These are phyloP conservation scores for Osmerus mordax DNA, from an alignment of 2,113 vertebrate species.

Conservation along the genomic window DNA sequence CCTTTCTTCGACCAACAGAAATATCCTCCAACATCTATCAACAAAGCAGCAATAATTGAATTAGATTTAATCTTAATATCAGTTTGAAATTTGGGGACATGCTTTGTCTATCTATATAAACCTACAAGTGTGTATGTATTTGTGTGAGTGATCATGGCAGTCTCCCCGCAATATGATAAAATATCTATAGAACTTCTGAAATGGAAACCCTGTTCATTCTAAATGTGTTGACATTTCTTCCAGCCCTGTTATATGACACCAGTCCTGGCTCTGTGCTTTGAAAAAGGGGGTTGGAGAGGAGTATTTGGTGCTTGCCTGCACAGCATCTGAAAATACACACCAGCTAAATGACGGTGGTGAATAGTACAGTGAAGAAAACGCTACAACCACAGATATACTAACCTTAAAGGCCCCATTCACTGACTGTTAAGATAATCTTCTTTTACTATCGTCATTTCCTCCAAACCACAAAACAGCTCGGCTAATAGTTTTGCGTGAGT, in stretches of 20 bases:
- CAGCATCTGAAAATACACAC: conserved; percentile 55
- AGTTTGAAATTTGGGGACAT: too few species aligned
- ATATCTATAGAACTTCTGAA: conserved; percentile 61
- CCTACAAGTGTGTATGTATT: neutral
- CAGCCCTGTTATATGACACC: conserved; percentile 64
- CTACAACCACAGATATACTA: neutral
- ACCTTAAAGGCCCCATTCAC: neutral
- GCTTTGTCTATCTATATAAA: neutral
- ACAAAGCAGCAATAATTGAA: neutral
- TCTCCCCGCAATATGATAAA: conserved; percentile 49
- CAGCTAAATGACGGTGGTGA: conserved; percentile 2
- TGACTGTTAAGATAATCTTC: too few species aligned
- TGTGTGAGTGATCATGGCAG: neutral
- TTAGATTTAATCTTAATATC: too few species aligned
- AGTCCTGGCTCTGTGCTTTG: conserved; percentile 25
- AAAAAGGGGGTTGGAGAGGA: conserved; percentile 25
- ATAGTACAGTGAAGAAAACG: neutral
- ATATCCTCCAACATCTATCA: neutral
- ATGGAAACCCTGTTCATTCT: conserved; percentile 53
- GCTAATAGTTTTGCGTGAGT: neutral
- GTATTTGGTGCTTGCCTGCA: conserved; percentile 52
- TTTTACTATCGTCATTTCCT: too few species aligned
- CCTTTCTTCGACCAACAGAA: conserved; percentile 25
- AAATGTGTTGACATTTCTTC: conserved; percentile 72
- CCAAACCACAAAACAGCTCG: too few species aligned